Percentiles rank a stretch among this genome's conserved stretches.
Evolutionary conservation across 2,113 vertebrate species (phyloP).

Genomic region (Eclectus roratus): DNA sequence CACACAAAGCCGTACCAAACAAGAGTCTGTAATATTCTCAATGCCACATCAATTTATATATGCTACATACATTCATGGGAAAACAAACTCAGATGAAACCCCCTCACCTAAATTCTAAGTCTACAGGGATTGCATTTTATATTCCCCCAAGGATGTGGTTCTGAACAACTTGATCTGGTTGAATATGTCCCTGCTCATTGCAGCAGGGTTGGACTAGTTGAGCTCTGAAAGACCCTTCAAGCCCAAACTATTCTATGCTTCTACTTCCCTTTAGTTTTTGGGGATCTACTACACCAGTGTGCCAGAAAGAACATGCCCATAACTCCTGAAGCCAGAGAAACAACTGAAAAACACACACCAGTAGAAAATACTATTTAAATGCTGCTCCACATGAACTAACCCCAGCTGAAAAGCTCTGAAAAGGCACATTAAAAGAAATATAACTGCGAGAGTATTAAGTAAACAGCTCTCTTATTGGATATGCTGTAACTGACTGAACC

Average conservation of each 20-base stretch:
- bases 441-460: not conserved
- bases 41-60: not conserved
- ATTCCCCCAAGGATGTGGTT: not conserved
- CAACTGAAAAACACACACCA: not conserved
- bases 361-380: not conserved
- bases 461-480: conserved; percentile 36
- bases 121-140: not conserved
- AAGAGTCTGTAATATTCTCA: not conserved
- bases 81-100: not conserved
- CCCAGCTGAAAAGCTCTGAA: conserved; percentile 6
- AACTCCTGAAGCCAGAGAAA: not conserved
- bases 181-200: not conserved
- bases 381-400: not conserved
- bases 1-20: not conserved
- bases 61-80: not conserved
- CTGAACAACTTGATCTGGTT: not conserved
- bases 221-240: not conserved
- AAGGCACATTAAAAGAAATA: conserved; percentile 15
- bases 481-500: not conserved
- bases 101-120: not conserved
- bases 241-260: not conserved
- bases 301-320: not conserved
- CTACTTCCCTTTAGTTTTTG: not conserved
- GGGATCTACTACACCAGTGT: not conserved
- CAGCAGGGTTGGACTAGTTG: not conserved